phyloP scores from a whole-genome alignment of 1,140 invertebrate species.

The Hormaphis cornu region DNA sequence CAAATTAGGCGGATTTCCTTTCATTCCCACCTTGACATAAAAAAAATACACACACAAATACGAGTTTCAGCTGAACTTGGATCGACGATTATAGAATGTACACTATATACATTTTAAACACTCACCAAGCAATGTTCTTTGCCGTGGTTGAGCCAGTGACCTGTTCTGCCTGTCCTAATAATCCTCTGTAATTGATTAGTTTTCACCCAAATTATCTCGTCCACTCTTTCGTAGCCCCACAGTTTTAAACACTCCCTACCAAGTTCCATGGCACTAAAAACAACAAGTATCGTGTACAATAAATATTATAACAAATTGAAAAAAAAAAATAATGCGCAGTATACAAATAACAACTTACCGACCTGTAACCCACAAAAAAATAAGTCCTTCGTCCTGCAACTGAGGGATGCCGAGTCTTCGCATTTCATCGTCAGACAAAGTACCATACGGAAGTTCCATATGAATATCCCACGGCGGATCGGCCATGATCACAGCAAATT shows the following conservation, averaged over 20 bases:
- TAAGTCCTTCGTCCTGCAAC: conserved; percentile 88
- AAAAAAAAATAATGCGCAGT: not conserved
- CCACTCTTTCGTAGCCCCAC: conserved; percentile 92
- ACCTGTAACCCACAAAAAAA: conserved; percentile 97
- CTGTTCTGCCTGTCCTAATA: conserved; percentile 89
- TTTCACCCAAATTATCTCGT: conserved; percentile 98
- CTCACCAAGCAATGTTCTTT: conserved; percentile 92
- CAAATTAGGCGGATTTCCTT: conserved; percentile 81
- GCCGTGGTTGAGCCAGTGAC: conserved; percentile 97
- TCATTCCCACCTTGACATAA: conserved; percentile 70
- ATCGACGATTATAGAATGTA: too few species aligned
- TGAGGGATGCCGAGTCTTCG: conserved; percentile 80
- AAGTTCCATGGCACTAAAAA: conserved; percentile 84
- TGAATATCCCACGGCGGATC: conserved; percentile 98
- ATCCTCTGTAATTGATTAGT: conserved; percentile 96
- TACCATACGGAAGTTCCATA: conserved; percentile 97
- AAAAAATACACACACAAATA: not conserved
- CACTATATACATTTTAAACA: too few species aligned
- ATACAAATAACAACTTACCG: conserved; percentile 44
- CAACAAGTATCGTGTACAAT: too few species aligned
- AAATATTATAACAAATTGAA: conserved; percentile 6
- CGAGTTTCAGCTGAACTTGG: too few species aligned
- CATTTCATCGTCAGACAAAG: conserved; percentile 99
- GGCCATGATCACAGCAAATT: conserved; percentile 89
- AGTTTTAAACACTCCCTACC: conserved; percentile 84